A percentile compares a stretch with the other conserved stretches of the same genome.
Conservation (phyloP, 2,113 vertebrate genomes). For the Gallinago jamesoni region DNA sequence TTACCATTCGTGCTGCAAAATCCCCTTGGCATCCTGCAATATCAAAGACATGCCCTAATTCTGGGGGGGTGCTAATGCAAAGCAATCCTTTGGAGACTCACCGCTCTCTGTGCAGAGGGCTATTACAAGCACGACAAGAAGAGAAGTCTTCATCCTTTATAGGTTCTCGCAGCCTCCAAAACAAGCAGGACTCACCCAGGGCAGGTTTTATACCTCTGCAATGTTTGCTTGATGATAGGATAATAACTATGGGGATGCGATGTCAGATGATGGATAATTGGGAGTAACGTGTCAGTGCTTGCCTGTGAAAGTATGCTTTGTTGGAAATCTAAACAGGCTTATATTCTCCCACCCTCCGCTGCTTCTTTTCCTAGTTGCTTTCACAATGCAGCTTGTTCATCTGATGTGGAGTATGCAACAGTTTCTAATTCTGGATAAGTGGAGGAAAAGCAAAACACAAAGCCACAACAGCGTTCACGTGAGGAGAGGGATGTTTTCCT, state of each 20-base stretch:
- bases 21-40: neutral
- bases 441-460: neutral
- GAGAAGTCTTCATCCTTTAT: constrained; percentile 47
- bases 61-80: too few species aligned
- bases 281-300: neutral
- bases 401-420: neutral
- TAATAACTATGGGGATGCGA: neutral
- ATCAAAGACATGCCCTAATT: neutral
- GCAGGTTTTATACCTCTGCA: constrained; percentile 53
- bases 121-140: neutral
- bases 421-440: constrained; percentile 30
- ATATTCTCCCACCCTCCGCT: neutral
- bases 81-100: constrained; percentile 4
- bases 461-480: neutral
- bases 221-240: neutral
- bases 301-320: neutral
- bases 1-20: neutral
- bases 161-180: neutral
- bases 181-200: neutral
- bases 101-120: neutral
- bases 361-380: neutral
- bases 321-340: neutral
- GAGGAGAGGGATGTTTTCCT: neutral
- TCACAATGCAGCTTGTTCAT: neutral
- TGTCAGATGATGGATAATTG: neutral